phyloP scores from a whole-genome alignment of 2,113 vertebrate species.

The Alethe castanea region DNA sequence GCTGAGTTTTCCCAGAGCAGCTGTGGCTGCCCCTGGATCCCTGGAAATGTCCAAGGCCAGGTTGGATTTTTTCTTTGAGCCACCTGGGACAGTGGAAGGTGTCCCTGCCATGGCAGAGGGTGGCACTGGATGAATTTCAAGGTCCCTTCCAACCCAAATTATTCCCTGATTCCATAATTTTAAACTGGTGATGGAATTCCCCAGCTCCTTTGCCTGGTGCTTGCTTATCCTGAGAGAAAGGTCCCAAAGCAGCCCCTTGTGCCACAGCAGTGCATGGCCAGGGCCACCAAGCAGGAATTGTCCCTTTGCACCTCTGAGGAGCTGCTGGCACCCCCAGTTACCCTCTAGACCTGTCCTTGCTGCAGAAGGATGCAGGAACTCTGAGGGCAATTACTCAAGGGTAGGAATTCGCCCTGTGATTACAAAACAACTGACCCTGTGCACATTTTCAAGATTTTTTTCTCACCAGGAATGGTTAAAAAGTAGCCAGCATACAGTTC shows the following conservation, averaged over 20 bases:
- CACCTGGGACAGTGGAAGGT: neutral
- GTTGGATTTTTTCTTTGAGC: neutral
- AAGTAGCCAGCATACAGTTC: slow-evolving; percentile 28
- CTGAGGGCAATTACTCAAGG: neutral
- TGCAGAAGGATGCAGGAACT: neutral
- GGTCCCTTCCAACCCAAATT: neutral
- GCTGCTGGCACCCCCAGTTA: neutral
- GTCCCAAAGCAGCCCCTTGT: neutral
- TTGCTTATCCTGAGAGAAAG: neutral
- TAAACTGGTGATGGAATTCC: neutral
- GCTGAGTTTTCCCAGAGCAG: no score
- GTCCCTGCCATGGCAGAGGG: neutral
- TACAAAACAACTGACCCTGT: neutral
- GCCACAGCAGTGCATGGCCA: neutral
- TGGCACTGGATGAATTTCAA: fast-evolving
- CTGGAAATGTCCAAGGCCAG: neutral
- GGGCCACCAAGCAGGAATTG: neutral
- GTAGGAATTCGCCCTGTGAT: neutral
- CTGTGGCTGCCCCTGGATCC: neutral
- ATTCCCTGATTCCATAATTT: neutral
- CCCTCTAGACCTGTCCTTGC: slow-evolving; percentile 14
- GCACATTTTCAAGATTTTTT: neutral
- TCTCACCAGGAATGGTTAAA: slow-evolving; percentile 40
- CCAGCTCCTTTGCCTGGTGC: neutral
- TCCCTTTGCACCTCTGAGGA: neutral